Percentiles rank a stretch among this genome's conserved stretches.
These are phyloP conservation scores for Atta texana DNA, from an alignment of 1,140 invertebrate species.

Conservation along the genomic window DNA sequence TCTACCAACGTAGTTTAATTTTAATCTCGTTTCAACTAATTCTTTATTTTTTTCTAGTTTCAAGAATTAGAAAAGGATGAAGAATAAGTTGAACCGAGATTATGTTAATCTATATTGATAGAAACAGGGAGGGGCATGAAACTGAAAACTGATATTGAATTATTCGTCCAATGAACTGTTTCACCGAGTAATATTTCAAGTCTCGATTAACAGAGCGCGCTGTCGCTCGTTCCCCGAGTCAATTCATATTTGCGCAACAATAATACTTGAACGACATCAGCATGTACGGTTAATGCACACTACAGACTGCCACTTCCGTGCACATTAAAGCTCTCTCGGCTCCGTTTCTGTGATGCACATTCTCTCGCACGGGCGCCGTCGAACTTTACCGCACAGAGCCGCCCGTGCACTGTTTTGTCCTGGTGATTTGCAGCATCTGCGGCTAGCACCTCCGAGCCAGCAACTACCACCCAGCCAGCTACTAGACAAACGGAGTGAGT, in stretches of 20 bases:
- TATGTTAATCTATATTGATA: no score
- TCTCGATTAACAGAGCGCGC: not conserved
- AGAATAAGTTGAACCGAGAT: no score
- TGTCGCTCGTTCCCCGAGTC: not conserved
- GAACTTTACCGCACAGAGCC: conserved; percentile 77
- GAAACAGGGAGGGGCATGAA: no score
- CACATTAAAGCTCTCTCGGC: conserved; percentile 45
- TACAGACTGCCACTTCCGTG: conserved; percentile 35
- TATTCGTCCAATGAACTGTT: not conserved
- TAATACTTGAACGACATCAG: conserved; percentile 8
- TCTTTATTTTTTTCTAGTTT: no score
- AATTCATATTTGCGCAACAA: not conserved
- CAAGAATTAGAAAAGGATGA: no score
- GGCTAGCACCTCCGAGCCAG: conserved; percentile 78
- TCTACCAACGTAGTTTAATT: no score
- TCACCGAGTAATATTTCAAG: not conserved
- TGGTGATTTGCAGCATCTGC: conserved; percentile 85
- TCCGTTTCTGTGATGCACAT: conserved; percentile 54
- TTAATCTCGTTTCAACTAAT: no score
- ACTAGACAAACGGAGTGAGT: conserved; percentile 13
- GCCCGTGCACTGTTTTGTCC: conserved; percentile 81
- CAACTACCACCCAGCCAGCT: conserved; percentile 53
- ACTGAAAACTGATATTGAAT: not conserved
- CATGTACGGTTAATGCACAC: conserved; percentile 31
- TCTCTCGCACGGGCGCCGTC: conserved; percentile 65